A percentile compares a stretch with the other conserved stretches of the same genome.
Conservation (phyloP, 2,888 invertebrate genomes). For the Pseudococcus longispinus region DNA sequence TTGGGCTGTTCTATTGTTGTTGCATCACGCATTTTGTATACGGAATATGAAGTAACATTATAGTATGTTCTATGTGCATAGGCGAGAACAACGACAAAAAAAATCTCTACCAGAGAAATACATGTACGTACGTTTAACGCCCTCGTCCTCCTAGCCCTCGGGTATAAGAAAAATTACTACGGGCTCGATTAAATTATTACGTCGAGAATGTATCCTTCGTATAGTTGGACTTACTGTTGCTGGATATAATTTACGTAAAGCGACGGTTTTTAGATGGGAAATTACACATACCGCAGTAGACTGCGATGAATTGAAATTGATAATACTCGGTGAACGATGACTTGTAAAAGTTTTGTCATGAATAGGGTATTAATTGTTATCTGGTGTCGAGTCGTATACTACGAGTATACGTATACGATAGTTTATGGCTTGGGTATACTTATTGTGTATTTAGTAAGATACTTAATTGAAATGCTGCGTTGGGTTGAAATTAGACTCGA, state of each 20-base stretch:
- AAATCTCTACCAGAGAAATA: neutral
- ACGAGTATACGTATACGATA: neutral
- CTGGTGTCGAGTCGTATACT: neutral
- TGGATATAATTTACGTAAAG: neutral
- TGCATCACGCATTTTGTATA: neutral
- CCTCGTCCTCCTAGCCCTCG: no score
- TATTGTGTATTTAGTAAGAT: neutral
- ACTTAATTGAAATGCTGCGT: neutral
- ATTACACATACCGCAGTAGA: neutral
- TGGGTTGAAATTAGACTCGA: neutral
- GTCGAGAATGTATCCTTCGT: neutral
- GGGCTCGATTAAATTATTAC: neutral
- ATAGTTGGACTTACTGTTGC: neutral
- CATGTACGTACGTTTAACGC: neutral
- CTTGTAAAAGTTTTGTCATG: conserved; percentile 16
- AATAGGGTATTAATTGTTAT: conserved; percentile 6
- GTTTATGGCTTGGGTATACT: neutral
- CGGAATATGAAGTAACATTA: neutral
- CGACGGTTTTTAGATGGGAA: neutral
- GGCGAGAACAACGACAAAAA: neutral
- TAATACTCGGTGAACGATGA: neutral
- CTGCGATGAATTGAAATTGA: conserved; percentile 20
- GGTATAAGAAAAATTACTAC: neutral
- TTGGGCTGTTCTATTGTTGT: neutral
- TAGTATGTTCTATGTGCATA: neutral